phyloP scores from a whole-genome alignment of 2,797 vertebrate genomes.

The Ispidina picta region DNA sequence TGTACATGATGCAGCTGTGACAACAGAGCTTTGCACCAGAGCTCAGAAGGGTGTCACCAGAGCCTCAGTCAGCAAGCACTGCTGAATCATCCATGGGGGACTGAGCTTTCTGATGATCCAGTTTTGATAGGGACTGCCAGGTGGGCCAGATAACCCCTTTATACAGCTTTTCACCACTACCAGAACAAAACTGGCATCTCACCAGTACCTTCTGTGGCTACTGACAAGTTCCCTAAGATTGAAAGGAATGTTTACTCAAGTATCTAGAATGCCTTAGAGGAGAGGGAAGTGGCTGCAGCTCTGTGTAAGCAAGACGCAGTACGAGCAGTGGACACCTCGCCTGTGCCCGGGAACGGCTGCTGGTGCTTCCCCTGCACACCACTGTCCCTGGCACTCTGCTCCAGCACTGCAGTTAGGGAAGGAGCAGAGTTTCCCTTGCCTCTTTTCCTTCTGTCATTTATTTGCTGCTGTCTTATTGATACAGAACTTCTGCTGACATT shows the following conservation, averaged over 20 bases:
- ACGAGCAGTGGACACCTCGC: rapidly evolving
- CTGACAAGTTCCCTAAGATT: not conserved
- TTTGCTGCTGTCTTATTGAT: not conserved
- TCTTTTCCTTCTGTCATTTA: not conserved
- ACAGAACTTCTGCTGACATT: not conserved
- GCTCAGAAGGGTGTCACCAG: not conserved
- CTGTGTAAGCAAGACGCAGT: not conserved
- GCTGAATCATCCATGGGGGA: not conserved
- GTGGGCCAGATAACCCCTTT: not conserved
- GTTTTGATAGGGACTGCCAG: not conserved
- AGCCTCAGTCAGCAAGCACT: not conserved
- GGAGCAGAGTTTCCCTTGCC: not conserved
- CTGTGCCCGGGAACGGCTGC: not conserved
- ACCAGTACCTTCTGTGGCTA: not conserved
- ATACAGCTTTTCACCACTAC: not conserved
- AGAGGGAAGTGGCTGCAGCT: not conserved
- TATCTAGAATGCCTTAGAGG: not conserved
- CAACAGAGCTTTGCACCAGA: not conserved
- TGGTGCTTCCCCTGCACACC: not conserved
- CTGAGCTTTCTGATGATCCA: not conserved
- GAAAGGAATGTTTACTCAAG: not conserved
- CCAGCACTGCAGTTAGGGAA: not conserved
- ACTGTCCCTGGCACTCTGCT: not conserved
- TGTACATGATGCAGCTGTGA: not conserved
- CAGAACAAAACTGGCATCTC: not conserved